phyloP scores from a whole-genome alignment of 2,888 invertebrate genomes.

The Drosophila acutilabella region DNA sequence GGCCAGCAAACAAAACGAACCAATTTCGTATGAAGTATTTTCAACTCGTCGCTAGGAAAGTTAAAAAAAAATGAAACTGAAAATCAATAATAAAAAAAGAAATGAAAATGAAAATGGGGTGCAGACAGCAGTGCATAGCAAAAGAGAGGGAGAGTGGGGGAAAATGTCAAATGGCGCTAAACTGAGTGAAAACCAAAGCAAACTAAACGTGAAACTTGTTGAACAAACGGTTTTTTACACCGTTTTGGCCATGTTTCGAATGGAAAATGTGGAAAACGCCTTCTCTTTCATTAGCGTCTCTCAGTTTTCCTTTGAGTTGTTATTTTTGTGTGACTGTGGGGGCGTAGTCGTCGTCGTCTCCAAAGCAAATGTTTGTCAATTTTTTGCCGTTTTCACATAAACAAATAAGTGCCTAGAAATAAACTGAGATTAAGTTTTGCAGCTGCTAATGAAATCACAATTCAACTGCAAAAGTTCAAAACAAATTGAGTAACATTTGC shows the following conservation, averaged over 20 bases:
- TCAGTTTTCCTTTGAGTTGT: slow-evolving; percentile 5
- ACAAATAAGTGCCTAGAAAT: slow-evolving; percentile 1
- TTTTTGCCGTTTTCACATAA: slow-evolving; percentile 27
- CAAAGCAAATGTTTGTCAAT: slow-evolving; percentile 19
- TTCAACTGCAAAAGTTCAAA: slow-evolving; percentile 3
- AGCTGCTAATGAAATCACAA: slow-evolving; percentile 8
- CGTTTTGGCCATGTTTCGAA: slow-evolving; percentile 34
- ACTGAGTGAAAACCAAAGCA: slow-evolving; percentile 50
- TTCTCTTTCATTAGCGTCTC: slow-evolving; percentile 54
- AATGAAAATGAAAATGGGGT: slow-evolving; percentile 20
- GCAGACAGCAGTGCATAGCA: background rate
- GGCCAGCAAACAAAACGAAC: slow-evolving; percentile 15
- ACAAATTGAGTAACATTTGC: slow-evolving; percentile 9
- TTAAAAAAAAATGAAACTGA: slow-evolving; percentile 25
- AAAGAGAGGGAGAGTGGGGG: background rate
- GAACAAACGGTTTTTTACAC: slow-evolving; percentile 28
- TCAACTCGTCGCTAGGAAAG: slow-evolving; percentile 27
- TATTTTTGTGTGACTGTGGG: background rate
- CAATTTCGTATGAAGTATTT: slow-evolving; percentile 18
- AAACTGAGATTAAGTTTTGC: slow-evolving; percentile 13
- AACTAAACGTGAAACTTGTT: slow-evolving; percentile 66
- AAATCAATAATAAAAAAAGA: slow-evolving; percentile 45
- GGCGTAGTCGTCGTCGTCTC: slow-evolving; percentile 1
- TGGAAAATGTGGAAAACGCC: slow-evolving; percentile 33
- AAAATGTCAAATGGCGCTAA: slow-evolving; percentile 52